phyloP scores from a whole-genome alignment of 2,113 vertebrate species.

The Platysteira castanea region DNA sequence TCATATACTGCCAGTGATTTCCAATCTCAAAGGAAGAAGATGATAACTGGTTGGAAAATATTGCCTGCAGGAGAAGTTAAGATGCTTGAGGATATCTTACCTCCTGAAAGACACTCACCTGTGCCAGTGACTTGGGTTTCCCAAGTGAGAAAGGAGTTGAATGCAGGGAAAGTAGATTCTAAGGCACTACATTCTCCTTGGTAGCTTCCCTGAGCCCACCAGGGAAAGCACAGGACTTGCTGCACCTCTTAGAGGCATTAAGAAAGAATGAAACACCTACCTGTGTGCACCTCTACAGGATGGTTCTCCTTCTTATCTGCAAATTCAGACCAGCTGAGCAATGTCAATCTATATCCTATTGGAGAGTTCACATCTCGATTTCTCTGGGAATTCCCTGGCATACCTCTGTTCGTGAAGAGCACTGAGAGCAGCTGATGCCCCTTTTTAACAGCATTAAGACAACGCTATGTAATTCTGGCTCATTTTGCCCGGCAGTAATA shows the following conservation, averaged over 20 bases:
- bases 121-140: neutral
- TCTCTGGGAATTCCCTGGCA: neutral
- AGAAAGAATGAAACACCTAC: neutral
- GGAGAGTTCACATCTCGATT: neutral
- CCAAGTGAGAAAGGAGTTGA: neutral
- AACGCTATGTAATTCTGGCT: neutral
- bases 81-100: neutral
- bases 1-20: neutral
- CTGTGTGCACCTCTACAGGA: neutral
- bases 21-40: neutral
- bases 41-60: neutral
- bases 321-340: neutral
- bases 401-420: neutral
- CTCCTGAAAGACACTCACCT: neutral
- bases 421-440: neutral
- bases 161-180: neutral
- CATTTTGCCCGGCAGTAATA: neutral
- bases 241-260: neutral
- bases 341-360: neutral
- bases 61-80: neutral
- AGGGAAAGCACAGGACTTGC: neutral
- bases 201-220: neutral
- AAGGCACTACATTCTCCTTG: neutral
- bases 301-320: neutral
- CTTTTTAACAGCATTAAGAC: neutral